Evolutionary conservation across 2,113 vertebrate species (phyloP), one percentile per base, ranked within the genome.

Genomic region (Platichthys stellatus): DNA sequence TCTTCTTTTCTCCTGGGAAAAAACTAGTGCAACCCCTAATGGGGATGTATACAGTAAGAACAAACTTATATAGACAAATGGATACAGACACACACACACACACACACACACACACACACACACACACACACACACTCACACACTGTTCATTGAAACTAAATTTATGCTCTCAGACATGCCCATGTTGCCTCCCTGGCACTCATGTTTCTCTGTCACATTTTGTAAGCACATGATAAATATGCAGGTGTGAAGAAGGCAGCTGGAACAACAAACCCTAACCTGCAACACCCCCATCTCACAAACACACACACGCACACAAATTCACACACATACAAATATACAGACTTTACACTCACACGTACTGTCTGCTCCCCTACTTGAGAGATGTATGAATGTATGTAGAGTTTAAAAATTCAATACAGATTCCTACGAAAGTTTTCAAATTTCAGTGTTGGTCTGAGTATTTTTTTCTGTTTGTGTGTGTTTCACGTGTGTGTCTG

Each of bases 321-420:
- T 7, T 6, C 58, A 74, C 40, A 78, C 13, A 69, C 24, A 78
- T 21, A 62, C n/a, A 63, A 24, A 66, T 18, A 59, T 5, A 21
- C 60, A 47, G 24, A 72, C 76, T 38, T 80, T 45, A 72, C 74
- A 74, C 47, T 68, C 57, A 63, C 64, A 71, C 1, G 17, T 83
- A 79, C 85, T 82, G 77, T 90, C 75, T 78, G 73, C 76, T 88
- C 64, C 77, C 87, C 61, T 80, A 57, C 81, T 82, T 79, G 65
- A 85, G 83, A 90, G 82, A 86, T 92, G 88, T 91, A 82, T 93
- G 92, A 92, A 93, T 93, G 88, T 92, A 93, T 88, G 85, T 92
- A 90, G 83, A 88, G 82, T 87, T 87, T 84, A 80, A 89, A 82
- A 72, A 83, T 85, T 89, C 86, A 93, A 93, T 81, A 81, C 83